phyloP scores from a whole-genome alignment of 2,113 vertebrate species.

The Pteruthius melanotis region DNA sequence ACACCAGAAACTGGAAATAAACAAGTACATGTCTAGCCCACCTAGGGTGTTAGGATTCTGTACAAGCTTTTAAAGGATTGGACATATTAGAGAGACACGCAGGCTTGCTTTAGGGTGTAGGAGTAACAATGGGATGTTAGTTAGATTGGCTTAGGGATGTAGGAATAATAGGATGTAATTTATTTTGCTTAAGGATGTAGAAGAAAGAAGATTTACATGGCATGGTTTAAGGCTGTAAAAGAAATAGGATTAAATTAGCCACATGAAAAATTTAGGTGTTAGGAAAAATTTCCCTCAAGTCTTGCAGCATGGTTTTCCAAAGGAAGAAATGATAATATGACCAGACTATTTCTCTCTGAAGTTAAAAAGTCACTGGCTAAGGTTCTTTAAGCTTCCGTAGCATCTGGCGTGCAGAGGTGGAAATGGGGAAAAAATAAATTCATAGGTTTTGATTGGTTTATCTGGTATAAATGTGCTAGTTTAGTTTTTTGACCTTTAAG shows the following conservation, averaged over 20 bases:
- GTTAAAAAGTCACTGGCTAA: background rate
- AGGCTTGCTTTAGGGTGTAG: background rate
- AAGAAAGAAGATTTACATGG: background rate
- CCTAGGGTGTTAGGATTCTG: background rate
- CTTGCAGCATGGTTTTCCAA: background rate
- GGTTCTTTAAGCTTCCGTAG: background rate
- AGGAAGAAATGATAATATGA: background rate
- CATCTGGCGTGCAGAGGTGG: background rate
- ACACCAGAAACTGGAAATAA: background rate
- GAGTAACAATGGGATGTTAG: background rate
- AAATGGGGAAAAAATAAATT: background rate
- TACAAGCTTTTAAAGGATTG: background rate
- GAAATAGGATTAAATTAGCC: constrained; percentile 28
- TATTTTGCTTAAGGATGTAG: background rate
- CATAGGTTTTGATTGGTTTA: constrained; percentile 12
- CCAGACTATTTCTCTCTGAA: background rate
- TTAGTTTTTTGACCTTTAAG: constrained; percentile 47
- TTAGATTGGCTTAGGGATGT: background rate
- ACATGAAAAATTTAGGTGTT: background rate
- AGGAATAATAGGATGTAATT: constrained; percentile 18
- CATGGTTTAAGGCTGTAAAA: constrained; percentile 7
- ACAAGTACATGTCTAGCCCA: background rate
- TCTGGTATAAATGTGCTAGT: background rate
- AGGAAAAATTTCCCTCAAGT: background rate
- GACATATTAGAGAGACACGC: background rate